Evolutionary conservation across 2,888 invertebrate genomes (phyloP).

Genomic region (Ceramica pisi): DNA sequence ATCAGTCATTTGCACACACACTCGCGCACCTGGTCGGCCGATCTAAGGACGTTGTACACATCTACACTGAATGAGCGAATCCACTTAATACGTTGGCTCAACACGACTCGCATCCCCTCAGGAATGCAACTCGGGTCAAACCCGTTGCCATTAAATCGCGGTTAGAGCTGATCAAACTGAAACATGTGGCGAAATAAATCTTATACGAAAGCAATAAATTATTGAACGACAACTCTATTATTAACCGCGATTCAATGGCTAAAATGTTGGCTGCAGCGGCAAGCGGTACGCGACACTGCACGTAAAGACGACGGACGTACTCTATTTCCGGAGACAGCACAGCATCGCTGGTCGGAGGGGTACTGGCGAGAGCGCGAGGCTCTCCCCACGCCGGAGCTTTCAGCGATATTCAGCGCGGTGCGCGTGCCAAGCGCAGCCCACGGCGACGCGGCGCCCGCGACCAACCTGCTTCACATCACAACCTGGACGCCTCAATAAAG

Average conservation of each 20-base stretch:
- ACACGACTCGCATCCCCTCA: constrained; percentile 78
- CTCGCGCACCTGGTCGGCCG: constrained; percentile 89
- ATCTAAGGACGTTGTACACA: constrained; percentile 85
- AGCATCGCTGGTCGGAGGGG: constrained; percentile 91
- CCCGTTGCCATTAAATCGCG: constrained; percentile 79
- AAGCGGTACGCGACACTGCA: constrained; percentile 80
- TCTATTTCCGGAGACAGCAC: constrained; percentile 91
- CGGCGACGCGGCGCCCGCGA: constrained; percentile 62
- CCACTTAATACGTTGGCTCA: constrained; percentile 68
- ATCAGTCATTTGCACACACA: constrained; percentile 90
- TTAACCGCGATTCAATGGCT: constrained; percentile 85
- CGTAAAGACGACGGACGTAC: constrained; percentile 83
- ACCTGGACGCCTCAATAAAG: constrained; percentile 61
- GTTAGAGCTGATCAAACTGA: constrained; percentile 46
- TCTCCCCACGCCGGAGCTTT: constrained; percentile 82
- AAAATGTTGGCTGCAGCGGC: constrained; percentile 75
- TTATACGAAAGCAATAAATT: constrained; percentile 59
- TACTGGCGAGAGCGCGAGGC: constrained; percentile 85
- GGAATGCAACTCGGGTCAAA: constrained; percentile 83
- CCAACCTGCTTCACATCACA: constrained; percentile 60
- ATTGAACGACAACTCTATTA: constrained; percentile 74
- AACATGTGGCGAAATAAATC: constrained; percentile 48
- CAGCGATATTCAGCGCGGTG: constrained; percentile 82
- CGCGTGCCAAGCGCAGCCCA: constrained; percentile 82
- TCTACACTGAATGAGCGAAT: constrained; percentile 82